A percentile compares a stretch with the other conserved stretches of the same genome.
Evolutionary conservation across 92 coral and sea anemone genomes (phyloP).

Genomic region (Micromussa lordhowensis): DNA sequence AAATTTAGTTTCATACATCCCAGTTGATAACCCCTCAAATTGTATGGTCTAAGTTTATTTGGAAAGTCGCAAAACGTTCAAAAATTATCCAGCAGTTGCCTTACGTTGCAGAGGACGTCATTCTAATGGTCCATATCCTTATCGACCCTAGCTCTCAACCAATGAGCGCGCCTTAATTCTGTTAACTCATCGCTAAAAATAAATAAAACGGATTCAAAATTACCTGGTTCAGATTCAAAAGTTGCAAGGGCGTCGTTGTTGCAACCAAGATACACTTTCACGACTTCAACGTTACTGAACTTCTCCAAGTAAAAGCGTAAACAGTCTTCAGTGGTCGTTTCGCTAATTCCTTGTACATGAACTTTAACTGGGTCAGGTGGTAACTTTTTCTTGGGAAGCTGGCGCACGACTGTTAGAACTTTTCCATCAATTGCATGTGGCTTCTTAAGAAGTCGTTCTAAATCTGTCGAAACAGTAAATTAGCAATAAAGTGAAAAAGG

Average conservation of each 20-base stretch:
- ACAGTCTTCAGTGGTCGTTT: constrained; percentile 47
- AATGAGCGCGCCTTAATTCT: neutral
- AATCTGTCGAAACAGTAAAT: neutral
- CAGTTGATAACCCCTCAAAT: too few relatives aligned
- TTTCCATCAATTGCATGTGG: constrained; percentile 27
- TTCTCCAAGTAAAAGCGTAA: constrained; percentile 59
- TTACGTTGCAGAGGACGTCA: too few relatives aligned
- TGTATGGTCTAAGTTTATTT: too few relatives aligned
- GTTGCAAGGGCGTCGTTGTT: constrained; percentile 49
- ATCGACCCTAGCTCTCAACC: too few relatives aligned
- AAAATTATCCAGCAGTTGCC: too few relatives aligned
- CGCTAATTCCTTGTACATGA: constrained; percentile 57
- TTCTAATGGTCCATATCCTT: too few relatives aligned
- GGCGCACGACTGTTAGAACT: constrained; percentile 12
- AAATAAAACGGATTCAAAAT: neutral
- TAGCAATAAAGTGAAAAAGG: neutral
- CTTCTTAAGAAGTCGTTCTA: constrained; percentile 26
- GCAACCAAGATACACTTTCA: constrained; percentile 32
- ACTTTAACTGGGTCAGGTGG: constrained; percentile 56
- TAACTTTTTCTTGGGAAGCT: constrained; percentile 51
- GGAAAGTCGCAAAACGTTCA: too few relatives aligned
- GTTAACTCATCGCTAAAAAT: neutral
- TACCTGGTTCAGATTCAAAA: constrained; percentile 63
- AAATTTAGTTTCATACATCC: too few relatives aligned
- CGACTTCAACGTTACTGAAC: constrained; percentile 41